Evolutionary conservation across 1,140 invertebrate genomes (phyloP).

Genomic region (Telenomus remus): DNA sequence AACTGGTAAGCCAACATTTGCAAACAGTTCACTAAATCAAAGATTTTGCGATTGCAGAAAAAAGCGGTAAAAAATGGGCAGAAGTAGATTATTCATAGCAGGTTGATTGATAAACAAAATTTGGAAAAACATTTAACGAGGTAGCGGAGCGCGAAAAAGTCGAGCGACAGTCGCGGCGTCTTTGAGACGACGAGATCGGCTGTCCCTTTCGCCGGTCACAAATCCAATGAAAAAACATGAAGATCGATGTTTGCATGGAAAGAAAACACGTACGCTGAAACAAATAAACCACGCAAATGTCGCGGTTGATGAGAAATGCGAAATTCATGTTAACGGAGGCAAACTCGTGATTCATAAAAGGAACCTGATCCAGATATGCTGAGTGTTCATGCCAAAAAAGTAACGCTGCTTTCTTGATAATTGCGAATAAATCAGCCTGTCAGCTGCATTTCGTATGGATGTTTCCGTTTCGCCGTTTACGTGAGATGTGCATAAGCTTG

Average conservation of each 20-base stretch:
- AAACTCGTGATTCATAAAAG: conserved; percentile 41
- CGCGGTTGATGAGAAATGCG: conserved; percentile 26
- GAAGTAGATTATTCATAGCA: no score
- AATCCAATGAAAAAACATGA: conserved; percentile 18
- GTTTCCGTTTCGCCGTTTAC: conserved; percentile 15
- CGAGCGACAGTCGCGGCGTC: conserved; percentile 5
- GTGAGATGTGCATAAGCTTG: conserved; percentile 6
- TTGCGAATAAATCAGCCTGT: conserved; percentile 51
- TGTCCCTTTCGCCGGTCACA: conserved; percentile 20
- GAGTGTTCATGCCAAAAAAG: conserved; percentile 49
- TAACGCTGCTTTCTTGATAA: conserved; percentile 29
- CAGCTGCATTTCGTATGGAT: conserved; percentile 33
- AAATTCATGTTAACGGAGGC: conserved; percentile 35
- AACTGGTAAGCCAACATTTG: no score
- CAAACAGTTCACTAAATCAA: no score
- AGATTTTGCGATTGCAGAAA: no score
- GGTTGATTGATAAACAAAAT: no score
- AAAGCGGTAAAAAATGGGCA: no score
- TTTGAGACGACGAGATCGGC: conserved; percentile 4
- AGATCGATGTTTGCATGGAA: conserved; percentile 18
- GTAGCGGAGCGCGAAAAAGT: no score
- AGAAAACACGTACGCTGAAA: conserved; percentile 22
- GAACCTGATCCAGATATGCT: conserved; percentile 55
- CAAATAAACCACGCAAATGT: conserved; percentile 43
- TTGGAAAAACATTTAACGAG: no score